Evolutionary conservation across 2,888 invertebrate species (phyloP).

Genomic region (Notocelia uddmanniana): DNA sequence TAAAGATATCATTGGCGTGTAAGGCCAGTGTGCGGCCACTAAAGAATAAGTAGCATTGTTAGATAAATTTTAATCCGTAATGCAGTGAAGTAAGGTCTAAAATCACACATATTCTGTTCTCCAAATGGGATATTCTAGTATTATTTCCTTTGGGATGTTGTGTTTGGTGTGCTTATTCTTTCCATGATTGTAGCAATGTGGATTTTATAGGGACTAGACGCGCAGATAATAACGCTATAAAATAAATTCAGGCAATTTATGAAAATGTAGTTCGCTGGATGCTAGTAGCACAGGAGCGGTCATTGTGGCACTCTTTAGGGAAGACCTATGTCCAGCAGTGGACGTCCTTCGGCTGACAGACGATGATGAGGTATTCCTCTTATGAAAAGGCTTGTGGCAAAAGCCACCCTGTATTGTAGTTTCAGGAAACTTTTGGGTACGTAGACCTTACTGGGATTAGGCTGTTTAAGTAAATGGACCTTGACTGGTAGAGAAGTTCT

Average conservation of each 20-base stretch:
- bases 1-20: constrained; percentile 41
- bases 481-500: too few species aligned
- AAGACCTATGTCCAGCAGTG: too few species aligned
- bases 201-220: neutral
- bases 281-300: too few species aligned
- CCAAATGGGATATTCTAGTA: neutral
- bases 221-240: neutral
- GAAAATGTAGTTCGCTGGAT: too few species aligned
- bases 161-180: neutral
- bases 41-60: neutral
- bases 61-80: neutral
- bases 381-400: too few species aligned
- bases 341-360: too few species aligned
- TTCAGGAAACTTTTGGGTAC: too few species aligned
- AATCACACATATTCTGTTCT: neutral
- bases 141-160: neutral
- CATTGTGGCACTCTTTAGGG: too few species aligned
- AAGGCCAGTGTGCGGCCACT: constrained; percentile 3
- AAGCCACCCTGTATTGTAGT: too few species aligned
- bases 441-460: too few species aligned
- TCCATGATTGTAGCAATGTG: neutral
- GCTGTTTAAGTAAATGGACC: too few species aligned
- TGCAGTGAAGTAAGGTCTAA: neutral
- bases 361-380: too few species aligned
- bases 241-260: neutral